Conservation (phyloP, 2,113 vertebrate species). For the Catharus bicknelli region DNA sequence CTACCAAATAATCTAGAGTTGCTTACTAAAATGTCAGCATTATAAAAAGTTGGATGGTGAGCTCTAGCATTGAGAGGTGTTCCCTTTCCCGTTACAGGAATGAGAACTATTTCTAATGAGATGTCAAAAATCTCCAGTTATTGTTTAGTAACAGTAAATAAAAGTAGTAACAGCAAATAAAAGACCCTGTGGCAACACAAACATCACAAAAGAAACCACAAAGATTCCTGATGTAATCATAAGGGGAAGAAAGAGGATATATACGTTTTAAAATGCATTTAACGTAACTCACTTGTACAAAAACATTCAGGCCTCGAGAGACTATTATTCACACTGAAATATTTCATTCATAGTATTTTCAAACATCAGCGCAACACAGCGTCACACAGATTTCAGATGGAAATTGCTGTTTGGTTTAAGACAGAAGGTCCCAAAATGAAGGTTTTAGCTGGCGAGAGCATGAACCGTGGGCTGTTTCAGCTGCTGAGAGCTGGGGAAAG, state of each 20-base stretch:
- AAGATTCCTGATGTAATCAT: background rate
- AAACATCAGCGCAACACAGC: background rate
- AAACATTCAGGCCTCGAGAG: background rate
- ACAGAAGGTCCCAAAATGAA: background rate
- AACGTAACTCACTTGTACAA: background rate
- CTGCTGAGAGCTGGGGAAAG: background rate
- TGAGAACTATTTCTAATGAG: slow-evolving; percentile 6
- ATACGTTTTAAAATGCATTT: background rate
- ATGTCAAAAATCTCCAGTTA: slow-evolving; percentile 27
- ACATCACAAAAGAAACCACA: background rate
- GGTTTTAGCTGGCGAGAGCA: background rate
- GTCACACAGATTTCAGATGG: background rate
- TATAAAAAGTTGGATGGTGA: background rate
- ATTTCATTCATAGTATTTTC: background rate
- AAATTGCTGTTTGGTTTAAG: background rate
- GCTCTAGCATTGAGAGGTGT: background rate
- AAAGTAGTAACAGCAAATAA: slow-evolving; percentile 49
- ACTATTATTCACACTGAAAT: background rate
- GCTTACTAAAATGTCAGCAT: background rate
- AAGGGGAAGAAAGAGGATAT: background rate
- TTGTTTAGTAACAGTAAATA: slow-evolving; percentile 42
- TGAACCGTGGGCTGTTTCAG: background rate
- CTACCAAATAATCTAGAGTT: background rate
- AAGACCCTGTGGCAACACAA: background rate
- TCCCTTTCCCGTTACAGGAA: slow-evolving; percentile 2